These are phyloP conservation scores for Maniola hyperantus DNA, from an alignment of 2,888 invertebrate genomes.

Conservation along the genomic window DNA sequence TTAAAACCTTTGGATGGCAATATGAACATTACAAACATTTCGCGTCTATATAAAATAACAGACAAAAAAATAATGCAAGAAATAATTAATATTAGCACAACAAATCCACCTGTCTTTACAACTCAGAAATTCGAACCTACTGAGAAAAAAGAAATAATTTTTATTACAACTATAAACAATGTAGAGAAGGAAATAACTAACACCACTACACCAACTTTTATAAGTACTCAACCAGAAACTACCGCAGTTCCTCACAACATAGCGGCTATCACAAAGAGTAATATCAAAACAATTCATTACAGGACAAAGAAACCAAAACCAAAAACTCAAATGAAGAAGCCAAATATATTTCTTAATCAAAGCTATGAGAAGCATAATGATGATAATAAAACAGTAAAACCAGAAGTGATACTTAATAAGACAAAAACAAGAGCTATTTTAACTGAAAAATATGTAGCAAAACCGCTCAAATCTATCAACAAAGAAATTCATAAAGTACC, in stretches of 20 bases:
- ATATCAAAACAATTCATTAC: constrained; percentile 69
- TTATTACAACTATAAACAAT: not conserved
- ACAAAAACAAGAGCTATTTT: constrained; percentile 55
- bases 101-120: constrained; percentile 19
- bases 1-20: constrained; percentile 34
- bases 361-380: constrained; percentile 47
- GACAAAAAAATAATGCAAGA: constrained; percentile 12
- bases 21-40: constrained; percentile 20
- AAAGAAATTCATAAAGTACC: constrained; percentile 80
- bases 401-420: constrained; percentile 53
- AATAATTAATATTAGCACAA: constrained; percentile 8
- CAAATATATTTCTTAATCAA: constrained; percentile 46
- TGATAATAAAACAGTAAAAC: constrained; percentile 44
- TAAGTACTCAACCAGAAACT: constrained; percentile 42
- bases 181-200: constrained; percentile 3
- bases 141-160: not conserved
- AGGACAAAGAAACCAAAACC: constrained; percentile 72
- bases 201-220: constrained; percentile 13
- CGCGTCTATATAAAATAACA: constrained; percentile 10
- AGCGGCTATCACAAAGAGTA: constrained; percentile 69
- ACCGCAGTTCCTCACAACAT: constrained; percentile 57
- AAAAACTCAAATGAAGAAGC: constrained; percentile 68
- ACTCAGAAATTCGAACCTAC: constrained; percentile 4
- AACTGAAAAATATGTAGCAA: constrained; percentile 54
- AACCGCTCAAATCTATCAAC: constrained; percentile 74